A percentile compares a stretch with the other conserved stretches of the same genome.
Conservation (phyloP, 2,888 invertebrate genomes). For the Cepaea hortensis region DNA sequence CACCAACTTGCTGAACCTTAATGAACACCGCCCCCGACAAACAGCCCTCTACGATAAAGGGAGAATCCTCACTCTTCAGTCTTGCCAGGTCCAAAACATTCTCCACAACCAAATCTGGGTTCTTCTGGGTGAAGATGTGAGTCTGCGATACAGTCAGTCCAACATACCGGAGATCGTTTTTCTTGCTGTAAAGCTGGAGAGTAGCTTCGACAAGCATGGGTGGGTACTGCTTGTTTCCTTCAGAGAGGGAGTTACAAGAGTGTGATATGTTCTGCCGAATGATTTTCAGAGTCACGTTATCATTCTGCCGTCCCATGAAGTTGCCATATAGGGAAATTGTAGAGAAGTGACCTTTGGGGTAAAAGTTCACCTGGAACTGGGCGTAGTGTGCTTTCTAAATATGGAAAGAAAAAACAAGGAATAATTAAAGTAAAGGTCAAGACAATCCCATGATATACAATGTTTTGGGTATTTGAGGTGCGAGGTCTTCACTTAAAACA, state of each 20-base stretch:
- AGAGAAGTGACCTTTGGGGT: constrained; percentile 66
- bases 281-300: constrained; percentile 63
- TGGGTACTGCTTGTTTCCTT: constrained; percentile 40
- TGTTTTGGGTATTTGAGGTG: too few relatives aligned
- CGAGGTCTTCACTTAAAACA: too few relatives aligned
- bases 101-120: constrained; percentile 57
- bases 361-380: constrained; percentile 58
- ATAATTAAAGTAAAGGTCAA: too few relatives aligned
- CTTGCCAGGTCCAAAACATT: constrained; percentile 62
- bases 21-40: constrained; percentile 66
- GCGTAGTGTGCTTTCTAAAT: constrained; percentile 29
- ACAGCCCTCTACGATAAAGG: constrained; percentile 65
- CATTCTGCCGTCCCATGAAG: constrained; percentile 64
- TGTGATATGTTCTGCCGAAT: constrained; percentile 49
- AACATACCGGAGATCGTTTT: constrained; percentile 65
- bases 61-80: constrained; percentile 61
- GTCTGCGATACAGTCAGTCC: constrained; percentile 60
- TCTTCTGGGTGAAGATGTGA: constrained; percentile 57
- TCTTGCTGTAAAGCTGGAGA: constrained; percentile 65
- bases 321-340: constrained; percentile 67
- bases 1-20: constrained; percentile 62
- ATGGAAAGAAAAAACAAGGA: not conserved
- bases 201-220: constrained; percentile 58
- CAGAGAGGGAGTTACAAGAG: not conserved
- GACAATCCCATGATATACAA: too few relatives aligned